Conservation (phyloP, 2,797 vertebrate species). For the Gallinago solitaria region DNA sequence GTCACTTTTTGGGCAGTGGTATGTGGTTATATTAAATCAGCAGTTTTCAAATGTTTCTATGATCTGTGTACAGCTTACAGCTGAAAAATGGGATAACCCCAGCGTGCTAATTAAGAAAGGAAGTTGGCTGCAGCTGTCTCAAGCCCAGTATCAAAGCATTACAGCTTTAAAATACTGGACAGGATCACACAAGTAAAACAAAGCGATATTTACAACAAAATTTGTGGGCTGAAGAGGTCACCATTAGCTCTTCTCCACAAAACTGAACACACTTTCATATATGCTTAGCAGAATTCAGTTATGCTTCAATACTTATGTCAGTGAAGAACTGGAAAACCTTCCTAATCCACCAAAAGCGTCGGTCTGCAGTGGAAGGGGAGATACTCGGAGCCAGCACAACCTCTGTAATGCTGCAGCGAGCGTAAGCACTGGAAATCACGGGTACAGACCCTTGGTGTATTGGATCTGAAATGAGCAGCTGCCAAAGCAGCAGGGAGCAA, state of each 20-base stretch:
- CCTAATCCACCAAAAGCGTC: background rate
- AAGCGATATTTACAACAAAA: background rate
- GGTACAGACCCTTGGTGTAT: background rate
- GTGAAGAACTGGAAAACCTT: background rate
- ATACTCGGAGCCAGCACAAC: background rate
- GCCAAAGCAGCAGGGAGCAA: background rate
- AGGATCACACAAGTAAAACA: background rate
- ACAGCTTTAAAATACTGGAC: background rate
- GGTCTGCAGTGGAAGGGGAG: background rate
- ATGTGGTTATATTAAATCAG: background rate
- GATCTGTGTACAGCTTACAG: background rate
- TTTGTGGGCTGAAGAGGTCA: background rate
- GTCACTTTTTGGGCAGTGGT: background rate
- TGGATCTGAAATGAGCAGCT: background rate
- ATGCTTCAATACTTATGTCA: background rate
- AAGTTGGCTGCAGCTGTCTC: background rate
- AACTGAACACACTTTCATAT: background rate
- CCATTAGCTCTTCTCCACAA: background rate
- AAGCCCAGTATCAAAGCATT: background rate
- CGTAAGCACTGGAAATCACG: background rate
- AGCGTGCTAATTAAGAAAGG: background rate
- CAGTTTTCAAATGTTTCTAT: slow-evolving; percentile 7
- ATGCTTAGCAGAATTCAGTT: background rate
- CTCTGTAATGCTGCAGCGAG: background rate
- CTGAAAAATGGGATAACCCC: background rate